Evolutionary conservation across 2,113 vertebrate genomes (phyloP).

Genomic region (Ceyx cyanopectus): DNA sequence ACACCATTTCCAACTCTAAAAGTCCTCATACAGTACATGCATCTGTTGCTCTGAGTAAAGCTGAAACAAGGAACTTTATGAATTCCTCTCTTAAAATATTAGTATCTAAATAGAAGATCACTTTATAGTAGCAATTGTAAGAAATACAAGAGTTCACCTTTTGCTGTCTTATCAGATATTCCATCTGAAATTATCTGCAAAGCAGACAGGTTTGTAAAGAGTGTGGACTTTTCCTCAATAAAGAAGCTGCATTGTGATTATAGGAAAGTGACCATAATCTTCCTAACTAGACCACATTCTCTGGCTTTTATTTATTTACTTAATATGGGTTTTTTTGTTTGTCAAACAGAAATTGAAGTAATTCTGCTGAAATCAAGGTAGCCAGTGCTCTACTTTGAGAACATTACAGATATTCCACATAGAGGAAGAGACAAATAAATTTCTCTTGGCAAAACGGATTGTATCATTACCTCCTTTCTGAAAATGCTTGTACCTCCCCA

Average conservation of each 20-base stretch:
- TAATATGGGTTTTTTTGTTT: too few species aligned
- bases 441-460: background rate
- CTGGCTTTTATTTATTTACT: too few species aligned
- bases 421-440: background rate
- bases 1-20: background rate
- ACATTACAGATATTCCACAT: background rate
- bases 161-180: background rate
- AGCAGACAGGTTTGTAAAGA: background rate
- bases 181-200: background rate
- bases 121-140: background rate
- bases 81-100: background rate
- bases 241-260: background rate
- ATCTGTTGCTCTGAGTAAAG: background rate
- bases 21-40: background rate
- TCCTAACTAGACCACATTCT: background rate
- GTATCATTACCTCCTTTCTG: background rate
- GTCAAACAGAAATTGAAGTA: background rate
- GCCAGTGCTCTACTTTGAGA: background rate
- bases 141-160: background rate
- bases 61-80: background rate
- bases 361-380: background rate
- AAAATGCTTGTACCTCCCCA: fast-evolving
- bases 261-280: background rate
- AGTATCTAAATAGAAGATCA: background rate
- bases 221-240: background rate